Evolutionary conservation across 2,888 invertebrate genomes (phyloP).

Genomic region (Macrophya alboannulata): DNA sequence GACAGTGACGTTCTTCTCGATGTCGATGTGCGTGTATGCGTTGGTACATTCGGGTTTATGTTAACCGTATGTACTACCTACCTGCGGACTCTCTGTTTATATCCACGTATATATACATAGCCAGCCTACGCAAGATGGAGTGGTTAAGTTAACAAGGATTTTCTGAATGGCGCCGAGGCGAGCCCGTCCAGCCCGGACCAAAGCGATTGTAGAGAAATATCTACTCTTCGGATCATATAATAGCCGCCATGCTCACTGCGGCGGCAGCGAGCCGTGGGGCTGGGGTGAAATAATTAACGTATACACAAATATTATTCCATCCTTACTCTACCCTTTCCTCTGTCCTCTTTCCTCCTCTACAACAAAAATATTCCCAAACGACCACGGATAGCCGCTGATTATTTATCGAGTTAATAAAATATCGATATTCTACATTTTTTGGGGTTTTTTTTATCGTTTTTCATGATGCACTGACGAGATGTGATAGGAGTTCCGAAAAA

Average conservation of each 20-base stretch:
- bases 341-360: neutral
- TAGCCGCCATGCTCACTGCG: constrained; percentile 35
- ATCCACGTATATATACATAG: neutral
- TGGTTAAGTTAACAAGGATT: constrained; percentile 51
- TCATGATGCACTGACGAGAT: neutral
- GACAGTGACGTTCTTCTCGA: neutral
- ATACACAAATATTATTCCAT: constrained; percentile 33
- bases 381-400: neutral
- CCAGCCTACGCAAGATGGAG: constrained; percentile 45
- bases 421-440: neutral
- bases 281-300: constrained; percentile 48
- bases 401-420: constrained; percentile 18
- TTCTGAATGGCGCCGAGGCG: constrained; percentile 50
- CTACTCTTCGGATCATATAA: constrained; percentile 52
- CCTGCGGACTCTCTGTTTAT: neutral
- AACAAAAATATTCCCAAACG: neutral
- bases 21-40: neutral
- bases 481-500: neutral
- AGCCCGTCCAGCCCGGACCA: constrained; percentile 16
- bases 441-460: neutral
- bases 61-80: too few species aligned
- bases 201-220: constrained; percentile 37
- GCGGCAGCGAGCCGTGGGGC: neutral
- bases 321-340: neutral
- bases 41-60: too few species aligned